Evolutionary conservation across 1,140 invertebrate species (phyloP).

Genomic region (Drosophila pandora): DNA sequence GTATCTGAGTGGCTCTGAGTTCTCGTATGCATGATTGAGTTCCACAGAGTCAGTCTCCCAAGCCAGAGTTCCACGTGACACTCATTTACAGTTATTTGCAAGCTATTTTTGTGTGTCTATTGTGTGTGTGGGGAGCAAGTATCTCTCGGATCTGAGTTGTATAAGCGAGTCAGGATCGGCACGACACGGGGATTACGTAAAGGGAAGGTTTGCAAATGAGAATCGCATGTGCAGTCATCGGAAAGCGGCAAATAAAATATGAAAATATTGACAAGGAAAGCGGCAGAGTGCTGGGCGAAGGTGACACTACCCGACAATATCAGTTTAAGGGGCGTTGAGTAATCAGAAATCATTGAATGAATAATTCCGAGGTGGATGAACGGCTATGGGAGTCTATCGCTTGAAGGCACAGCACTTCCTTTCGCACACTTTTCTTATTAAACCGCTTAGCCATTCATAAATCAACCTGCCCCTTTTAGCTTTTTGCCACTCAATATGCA

Average conservation of each 20-base stretch:
- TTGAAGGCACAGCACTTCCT: constrained; percentile 12
- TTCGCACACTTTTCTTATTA: constrained; percentile 21
- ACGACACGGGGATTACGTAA: constrained; percentile 45
- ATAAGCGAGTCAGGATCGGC: constrained; percentile 46
- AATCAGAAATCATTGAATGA: constrained; percentile 14
- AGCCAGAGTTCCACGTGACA: constrained; percentile 52
- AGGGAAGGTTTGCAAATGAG: constrained; percentile 24
- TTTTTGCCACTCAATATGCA: constrained; percentile 67
- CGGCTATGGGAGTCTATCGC: neutral
- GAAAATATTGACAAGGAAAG: constrained; percentile 45
- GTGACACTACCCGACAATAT: constrained; percentile 32
- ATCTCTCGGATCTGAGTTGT: constrained; percentile 35
- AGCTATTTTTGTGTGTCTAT: constrained; percentile 53
- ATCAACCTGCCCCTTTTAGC: constrained; percentile 36
- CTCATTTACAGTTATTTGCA: constrained; percentile 71
- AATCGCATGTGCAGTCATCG: constrained; percentile 42
- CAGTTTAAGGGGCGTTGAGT: constrained; percentile 5
- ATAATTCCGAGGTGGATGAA: neutral
- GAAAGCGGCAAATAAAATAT: constrained; percentile 25
- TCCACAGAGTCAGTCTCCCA: constrained; percentile 37
- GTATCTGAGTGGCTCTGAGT: constrained; percentile 9
- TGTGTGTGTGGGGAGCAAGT: constrained; percentile 14
- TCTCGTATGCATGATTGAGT: constrained; percentile 22
- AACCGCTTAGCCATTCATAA: constrained; percentile 43
- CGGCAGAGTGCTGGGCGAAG: constrained; percentile 11